Base-by-base conservation (phyloP, 1,140 invertebrate species). In the Apocrypta bakeri region DNA sequence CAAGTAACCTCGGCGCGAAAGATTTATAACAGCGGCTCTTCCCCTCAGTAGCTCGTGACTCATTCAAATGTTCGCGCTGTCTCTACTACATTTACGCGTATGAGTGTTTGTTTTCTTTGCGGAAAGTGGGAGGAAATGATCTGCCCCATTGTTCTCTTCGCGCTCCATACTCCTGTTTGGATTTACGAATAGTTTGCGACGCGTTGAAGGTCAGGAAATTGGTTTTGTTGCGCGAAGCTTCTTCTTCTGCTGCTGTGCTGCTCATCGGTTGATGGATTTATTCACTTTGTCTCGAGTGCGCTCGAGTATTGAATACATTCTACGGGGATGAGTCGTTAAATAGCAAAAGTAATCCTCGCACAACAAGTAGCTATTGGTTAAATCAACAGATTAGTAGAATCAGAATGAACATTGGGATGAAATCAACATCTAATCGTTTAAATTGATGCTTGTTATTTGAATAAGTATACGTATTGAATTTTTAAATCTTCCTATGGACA, bases 1-100 rank as follows among this genome's bases (percentile, higher is more conserved):
- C n/a, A 56, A 17, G 17, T 7, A 17, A 4, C 42, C 14, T 48
- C 42, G 11, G 42, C 27, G 3, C 25, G 1, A 12, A 71, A 71
- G 68, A 71, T 71, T 71, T 71, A 71, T 71, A 7, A 71, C 68
- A n/a, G 12, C 17, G 14, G 17, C 68, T 27, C 29, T 71, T 37
- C 68, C 31, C 14, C 6, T 27, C 42, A n/a, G 42, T 17, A 21
- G 9, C 29, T 27, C 27, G 29, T 31, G 27, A 31, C 37, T 71
- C 21, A 71, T 71, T 71, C 68, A 71, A 27, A 33, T 33, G 31
- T 21, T 29, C 68, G 31, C 31, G 29, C 68, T 21, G 12, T 14
- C 12, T 69, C 2, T 33, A 17, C 27, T 37, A 37, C 9, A 37
- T 37, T 4, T 37, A 66, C 2, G 33, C 9, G 33, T 37, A 37